A percentile compares a stretch with the other conserved stretches of the same genome.
phyloP scores from a whole-genome alignment of 2,113 vertebrate species.

The Gopherus evgoodei region DNA sequence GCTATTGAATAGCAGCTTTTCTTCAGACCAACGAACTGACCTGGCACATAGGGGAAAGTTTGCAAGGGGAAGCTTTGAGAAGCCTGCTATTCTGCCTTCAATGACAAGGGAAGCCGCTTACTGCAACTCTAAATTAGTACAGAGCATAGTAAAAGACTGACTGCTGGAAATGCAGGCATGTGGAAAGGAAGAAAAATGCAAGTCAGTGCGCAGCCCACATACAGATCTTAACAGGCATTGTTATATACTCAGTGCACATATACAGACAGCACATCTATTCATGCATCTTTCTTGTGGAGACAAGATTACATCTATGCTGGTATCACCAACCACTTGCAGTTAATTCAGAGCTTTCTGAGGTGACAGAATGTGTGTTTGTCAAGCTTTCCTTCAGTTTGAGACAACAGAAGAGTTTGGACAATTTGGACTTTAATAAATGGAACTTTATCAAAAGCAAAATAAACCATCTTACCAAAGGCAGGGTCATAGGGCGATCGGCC shows the following conservation, averaged over 20 bases:
- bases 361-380: neutral
- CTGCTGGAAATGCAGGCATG: neutral
- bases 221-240: neutral
- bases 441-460: neutral
- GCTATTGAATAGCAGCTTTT: neutral
- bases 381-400: neutral
- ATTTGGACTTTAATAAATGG: neutral
- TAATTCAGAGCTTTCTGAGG: neutral
- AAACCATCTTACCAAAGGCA: conserved; percentile 84
- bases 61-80: neutral
- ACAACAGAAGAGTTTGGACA: neutral
- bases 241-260: neutral
- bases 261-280: rapidly evolving
- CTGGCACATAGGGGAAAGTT: neutral
- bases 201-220: neutral
- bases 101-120: neutral
- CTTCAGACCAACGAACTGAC: neutral
- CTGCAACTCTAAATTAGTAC: neutral
- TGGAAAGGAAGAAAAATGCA: neutral
- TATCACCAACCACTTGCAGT: neutral
- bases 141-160: neutral
- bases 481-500: conserved; percentile 77
- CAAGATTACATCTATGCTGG: neutral
- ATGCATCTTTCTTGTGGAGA: neutral
- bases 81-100: neutral